Conservation (phyloP, 2,113 vertebrate species). For the Marmota flaviventris region DNA sequence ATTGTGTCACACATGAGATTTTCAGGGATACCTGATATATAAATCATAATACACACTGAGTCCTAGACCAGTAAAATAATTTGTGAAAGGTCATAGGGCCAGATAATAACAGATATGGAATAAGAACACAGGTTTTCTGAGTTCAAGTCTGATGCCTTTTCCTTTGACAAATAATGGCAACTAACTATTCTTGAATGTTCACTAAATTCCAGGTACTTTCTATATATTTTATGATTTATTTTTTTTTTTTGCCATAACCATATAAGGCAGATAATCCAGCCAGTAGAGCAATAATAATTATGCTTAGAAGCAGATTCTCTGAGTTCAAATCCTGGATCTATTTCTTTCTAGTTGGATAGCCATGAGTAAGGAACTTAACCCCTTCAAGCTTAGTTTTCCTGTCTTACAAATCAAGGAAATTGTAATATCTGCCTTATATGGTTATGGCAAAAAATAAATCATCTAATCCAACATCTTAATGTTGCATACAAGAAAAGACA, state of each 20-base stretch:
- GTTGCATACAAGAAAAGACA: conserved; percentile 5
- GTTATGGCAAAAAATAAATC: conserved; percentile 43
- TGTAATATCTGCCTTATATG: neutral
- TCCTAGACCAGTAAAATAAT: neutral
- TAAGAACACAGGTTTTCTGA: neutral
- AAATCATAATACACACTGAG: neutral
- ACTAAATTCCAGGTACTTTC: neutral
- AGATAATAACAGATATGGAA: conserved; percentile 17
- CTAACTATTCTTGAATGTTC: conserved; percentile 11
- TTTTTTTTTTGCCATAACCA: conserved; percentile 9
- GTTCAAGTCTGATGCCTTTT: neutral
- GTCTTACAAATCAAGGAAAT: conserved; percentile 9
- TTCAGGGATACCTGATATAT: no score
- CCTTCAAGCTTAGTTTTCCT: conserved; percentile 11
- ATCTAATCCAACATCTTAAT: neutral
- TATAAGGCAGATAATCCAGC: neutral
- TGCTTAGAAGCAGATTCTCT: conserved; percentile 22
- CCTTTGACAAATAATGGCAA: neutral
- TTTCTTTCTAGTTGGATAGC: conserved; percentile 7
- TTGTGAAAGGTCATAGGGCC: neutral
- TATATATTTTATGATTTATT: conserved; percentile 22
- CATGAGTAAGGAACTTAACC: neutral
- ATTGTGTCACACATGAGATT: no score
- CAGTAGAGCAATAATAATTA: neutral
- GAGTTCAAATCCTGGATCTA: neutral